Percentiles rank a stretch among this genome's conserved stretches.
These are phyloP conservation scores for Lagorchestes hirsutus DNA, from an alignment of 2,797 vertebrate genomes.

Conservation along the genomic window DNA sequence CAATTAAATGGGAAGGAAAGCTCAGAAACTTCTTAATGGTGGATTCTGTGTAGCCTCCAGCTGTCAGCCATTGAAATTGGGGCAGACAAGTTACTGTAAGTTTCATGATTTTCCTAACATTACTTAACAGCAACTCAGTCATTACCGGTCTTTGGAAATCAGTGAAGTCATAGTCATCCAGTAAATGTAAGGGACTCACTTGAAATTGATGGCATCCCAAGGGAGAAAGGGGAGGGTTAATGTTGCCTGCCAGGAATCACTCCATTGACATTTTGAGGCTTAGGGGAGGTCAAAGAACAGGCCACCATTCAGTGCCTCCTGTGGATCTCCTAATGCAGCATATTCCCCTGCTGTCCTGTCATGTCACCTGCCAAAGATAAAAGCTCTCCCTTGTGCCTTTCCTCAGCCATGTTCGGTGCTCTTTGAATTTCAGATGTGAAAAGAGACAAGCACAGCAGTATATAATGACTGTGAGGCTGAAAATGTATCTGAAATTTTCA, in stretches of 20 bases:
- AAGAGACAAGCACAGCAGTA: not conserved
- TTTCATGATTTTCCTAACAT: conserved; percentile 36
- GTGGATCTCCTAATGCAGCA: not conserved
- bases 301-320: not conserved
- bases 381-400: conserved; percentile 22
- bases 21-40: not conserved
- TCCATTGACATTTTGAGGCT: conserved; percentile 2
- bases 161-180: not conserved
- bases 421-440: conserved; percentile 21
- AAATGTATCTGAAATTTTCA: conserved; percentile 8
- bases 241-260: conserved; percentile 13
- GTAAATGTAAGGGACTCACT: not conserved
- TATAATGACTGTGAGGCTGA: not conserved
- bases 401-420: not conserved
- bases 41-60: not conserved
- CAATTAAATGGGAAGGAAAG: not conserved
- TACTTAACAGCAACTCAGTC: not conserved
- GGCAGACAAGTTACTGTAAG: not conserved
- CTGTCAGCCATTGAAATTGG: not conserved
- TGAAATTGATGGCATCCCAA: not conserved
- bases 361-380: not conserved
- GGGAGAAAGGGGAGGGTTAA: not conserved
- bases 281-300: conserved; percentile 25
- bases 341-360: conserved; percentile 7
- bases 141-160: conserved; percentile 19